A percentile compares a stretch with the other conserved stretches of the same genome.
Evolutionary conservation across 2,797 vertebrate genomes (phyloP).

Genomic region (Gymnothorax javanicus): DNA sequence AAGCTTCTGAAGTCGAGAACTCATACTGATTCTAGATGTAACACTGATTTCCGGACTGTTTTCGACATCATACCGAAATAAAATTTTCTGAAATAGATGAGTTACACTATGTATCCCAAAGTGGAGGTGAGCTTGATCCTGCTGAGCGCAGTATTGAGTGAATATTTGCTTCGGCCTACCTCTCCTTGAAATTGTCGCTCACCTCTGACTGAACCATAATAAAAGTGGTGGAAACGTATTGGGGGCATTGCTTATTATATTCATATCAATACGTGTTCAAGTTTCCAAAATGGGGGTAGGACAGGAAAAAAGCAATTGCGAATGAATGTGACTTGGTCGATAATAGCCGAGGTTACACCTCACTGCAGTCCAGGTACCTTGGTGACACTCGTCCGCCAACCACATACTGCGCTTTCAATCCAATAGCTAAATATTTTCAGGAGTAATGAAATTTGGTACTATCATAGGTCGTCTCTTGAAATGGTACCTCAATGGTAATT

Average conservation of each 20-base stretch:
- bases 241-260: neutral
- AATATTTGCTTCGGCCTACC: neutral
- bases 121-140: neutral
- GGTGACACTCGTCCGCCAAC: conserved; percentile 1
- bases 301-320: neutral
- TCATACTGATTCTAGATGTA: neutral
- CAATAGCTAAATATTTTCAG: neutral
- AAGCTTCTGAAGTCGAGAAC: neutral
- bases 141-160: neutral
- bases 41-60: neutral
- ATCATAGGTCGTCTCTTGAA: too few species aligned
- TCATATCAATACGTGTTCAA: neutral
- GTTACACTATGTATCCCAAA: neutral
- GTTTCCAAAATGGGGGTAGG: neutral
- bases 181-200: neutral
- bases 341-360: neutral
- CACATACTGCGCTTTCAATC: neutral
- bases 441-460: neutral
- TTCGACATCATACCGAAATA: neutral
- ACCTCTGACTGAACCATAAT: neutral
- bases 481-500: neutral
- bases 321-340: neutral
- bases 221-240: neutral
- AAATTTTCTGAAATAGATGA: neutral
- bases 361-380: neutral